Evolutionary conservation across 2,888 invertebrate genomes (phyloP).

Genomic region (Beris morrisii): DNA sequence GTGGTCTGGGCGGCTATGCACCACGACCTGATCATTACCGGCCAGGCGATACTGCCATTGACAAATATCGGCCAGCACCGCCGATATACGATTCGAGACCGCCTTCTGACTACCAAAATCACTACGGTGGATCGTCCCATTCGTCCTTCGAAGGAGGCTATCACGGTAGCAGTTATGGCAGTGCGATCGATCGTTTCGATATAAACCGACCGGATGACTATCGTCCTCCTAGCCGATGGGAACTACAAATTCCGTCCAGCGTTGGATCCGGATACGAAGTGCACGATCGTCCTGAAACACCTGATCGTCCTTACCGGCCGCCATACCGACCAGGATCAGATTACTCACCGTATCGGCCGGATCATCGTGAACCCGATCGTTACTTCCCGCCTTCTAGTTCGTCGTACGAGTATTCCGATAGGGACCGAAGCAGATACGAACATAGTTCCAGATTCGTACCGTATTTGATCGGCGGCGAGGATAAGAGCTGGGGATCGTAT

Average conservation of each 20-base stretch:
- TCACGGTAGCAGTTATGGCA: conserved; percentile 46
- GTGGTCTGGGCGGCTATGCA: conserved; percentile 41
- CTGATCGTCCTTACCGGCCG: conserved; percentile 46
- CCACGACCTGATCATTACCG: conserved; percentile 44
- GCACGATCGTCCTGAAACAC: conserved; percentile 44
- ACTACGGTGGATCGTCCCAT: conserved; percentile 45
- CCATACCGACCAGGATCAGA: conserved; percentile 48
- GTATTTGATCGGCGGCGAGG: conserved; percentile 58
- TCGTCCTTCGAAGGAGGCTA: conserved; percentile 41
- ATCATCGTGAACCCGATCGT: conserved; percentile 41
- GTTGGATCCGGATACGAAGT: conserved; percentile 46
- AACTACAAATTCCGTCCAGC: conserved; percentile 46
- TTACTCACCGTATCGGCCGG: conserved; percentile 46
- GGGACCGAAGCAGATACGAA: conserved; percentile 46
- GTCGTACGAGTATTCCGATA: conserved; percentile 49
- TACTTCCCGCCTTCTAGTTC: conserved; percentile 41
- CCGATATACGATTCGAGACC: conserved; percentile 47
- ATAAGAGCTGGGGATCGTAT: conserved; percentile 63
- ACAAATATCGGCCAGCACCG: conserved; percentile 43
- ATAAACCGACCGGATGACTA: conserved; percentile 44
- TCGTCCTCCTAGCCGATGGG: conserved; percentile 48
- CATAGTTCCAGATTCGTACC: conserved; percentile 58
- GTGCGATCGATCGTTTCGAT: conserved; percentile 53
- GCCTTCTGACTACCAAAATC: conserved; percentile 47
- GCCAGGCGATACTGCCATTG: conserved; percentile 47